Base-by-base conservation (phyloP, 1,140 invertebrate genomes). In the Harpegnathos saltator region DNA sequence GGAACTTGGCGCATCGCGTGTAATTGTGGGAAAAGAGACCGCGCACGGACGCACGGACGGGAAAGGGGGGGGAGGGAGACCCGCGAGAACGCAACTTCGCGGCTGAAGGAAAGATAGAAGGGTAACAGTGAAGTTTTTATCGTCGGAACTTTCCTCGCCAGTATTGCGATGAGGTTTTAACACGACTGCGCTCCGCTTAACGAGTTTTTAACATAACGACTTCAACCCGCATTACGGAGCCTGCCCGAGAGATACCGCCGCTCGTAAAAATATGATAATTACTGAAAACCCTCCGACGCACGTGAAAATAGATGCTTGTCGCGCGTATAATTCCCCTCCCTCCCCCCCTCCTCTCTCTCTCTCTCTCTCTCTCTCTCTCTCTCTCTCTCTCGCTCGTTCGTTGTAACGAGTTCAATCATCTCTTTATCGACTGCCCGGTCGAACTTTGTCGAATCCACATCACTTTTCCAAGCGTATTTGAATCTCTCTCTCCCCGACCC, bases 121-220 rank as follows among this genome's bases (percentile, higher is more conserved):
- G 82, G 75, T 80, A 78, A 68, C 68, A 22, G 52, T 26, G 58
- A 86, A 86, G 54, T 86, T 84, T 63, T 84, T 54, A 73, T 69
- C 59, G 62, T 75, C n/a, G 62, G 44, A 84, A 86, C 66, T 84
- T 86, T 71, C 24, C 52, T 80, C 75, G 52, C 65, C 69, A 58
- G 65, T 80, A 80, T 80, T 71, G 75, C 75, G 52, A 80, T 56
- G 65, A 59, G 75, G 75, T 71, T 80, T 86, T 84, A 86, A 84
- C 85, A 63, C 83, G 54, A 44, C 44, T 24, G 75, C 68, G 59
- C 62, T 9, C 24, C 24, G 48, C 75, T 80, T 80, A 80, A 44
- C 82, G 82, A 62, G 74, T 63, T 86, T 74, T 81, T 58, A 65
- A 80, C 75, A 26, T 80, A 80, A 80, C 75, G 54, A 80, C 75